Evolutionary conservation across 2,797 vertebrate species (phyloP), one percentile per base, ranked within the genome.

Genomic region (Caiman crocodilus): DNA sequence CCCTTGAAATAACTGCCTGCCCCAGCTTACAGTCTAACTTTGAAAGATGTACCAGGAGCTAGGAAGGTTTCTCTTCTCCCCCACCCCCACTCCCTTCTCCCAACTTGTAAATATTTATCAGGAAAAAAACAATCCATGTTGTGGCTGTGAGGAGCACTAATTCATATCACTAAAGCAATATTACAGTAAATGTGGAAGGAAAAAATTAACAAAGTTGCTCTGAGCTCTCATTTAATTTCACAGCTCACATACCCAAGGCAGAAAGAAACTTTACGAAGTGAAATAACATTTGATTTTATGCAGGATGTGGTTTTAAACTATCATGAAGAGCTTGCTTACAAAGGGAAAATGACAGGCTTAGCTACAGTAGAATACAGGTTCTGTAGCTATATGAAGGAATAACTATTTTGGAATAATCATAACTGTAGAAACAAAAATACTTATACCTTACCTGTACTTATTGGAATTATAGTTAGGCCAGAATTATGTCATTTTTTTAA

Each of bases 281-380:
- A 94, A 91, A 93, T 59, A 74, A 87, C 90, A 28, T 78, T 94
- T 90, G 76, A 60, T 82, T 30, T 42, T 78, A 59, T 57, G 89
- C 26, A 92, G 84, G 74, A 96, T 89, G 67, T 71, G 65, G 77
- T 88, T 59, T 57, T 94, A 89, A 82, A 93, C 23, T 32, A 84
- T 89, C 56, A 50, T 3, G 56, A 71, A 21, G 28, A 10, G 23
- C 85, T 84, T 85, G 83, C 76, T 88, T 78, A 81, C 77, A 60
- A 79, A 73, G 65, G 16, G 90, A 93, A 16, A 87, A 65, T 87
- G 63, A 77, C 4, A 14, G 91, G n/a, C 35, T 3, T 32, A 79
- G 77, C 63, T 84, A 7, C 35, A 65, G 35, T 18, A 61, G n/a
- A 80, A 5, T 81, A 16, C 20, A 25, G 82, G 94, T 90, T 69